These are phyloP conservation scores for Nebria ingens DNA, from an alignment of 1,140 invertebrate genomes.

Conservation along the genomic window DNA sequence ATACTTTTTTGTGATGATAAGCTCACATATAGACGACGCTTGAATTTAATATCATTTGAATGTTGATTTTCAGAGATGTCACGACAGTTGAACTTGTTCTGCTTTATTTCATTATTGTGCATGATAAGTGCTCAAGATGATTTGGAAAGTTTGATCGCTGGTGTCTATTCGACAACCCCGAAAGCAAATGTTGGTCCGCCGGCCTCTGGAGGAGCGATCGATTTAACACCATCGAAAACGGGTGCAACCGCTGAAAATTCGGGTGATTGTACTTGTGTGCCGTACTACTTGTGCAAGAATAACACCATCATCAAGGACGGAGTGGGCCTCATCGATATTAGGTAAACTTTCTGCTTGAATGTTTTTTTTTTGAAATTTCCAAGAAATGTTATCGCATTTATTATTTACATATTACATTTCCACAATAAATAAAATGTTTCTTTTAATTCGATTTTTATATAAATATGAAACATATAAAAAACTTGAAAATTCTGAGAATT, in stretches of 20 bases:
- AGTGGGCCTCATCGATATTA: slow-evolving; percentile 64
- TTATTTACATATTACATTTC: too few species aligned
- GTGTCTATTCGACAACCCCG: background rate
- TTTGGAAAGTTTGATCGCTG: background rate
- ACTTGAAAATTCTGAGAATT: too few species aligned
- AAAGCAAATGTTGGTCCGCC: background rate
- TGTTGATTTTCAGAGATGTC: background rate
- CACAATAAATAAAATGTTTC: too few species aligned
- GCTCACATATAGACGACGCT: too few species aligned
- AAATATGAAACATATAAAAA: too few species aligned
- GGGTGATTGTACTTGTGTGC: slow-evolving; percentile 41
- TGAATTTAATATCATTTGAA: too few species aligned
- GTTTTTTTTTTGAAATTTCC: too few species aligned
- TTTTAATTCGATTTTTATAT: too few species aligned
- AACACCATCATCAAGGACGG: slow-evolving; percentile 57
- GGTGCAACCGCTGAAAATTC: slow-evolving; percentile 6
- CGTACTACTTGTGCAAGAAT: slow-evolving; percentile 58
- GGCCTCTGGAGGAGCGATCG: background rate
- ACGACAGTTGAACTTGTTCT: background rate
- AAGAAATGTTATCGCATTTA: too few species aligned
- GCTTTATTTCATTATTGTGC: background rate
- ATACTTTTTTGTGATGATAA: too few species aligned
- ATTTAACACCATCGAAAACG: background rate
- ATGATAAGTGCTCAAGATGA: background rate
- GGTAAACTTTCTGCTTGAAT: slow-evolving; percentile 30